These are phyloP conservation scores for Drepana falcataria DNA, from an alignment of 2,888 invertebrate genomes.

Conservation along the genomic window DNA sequence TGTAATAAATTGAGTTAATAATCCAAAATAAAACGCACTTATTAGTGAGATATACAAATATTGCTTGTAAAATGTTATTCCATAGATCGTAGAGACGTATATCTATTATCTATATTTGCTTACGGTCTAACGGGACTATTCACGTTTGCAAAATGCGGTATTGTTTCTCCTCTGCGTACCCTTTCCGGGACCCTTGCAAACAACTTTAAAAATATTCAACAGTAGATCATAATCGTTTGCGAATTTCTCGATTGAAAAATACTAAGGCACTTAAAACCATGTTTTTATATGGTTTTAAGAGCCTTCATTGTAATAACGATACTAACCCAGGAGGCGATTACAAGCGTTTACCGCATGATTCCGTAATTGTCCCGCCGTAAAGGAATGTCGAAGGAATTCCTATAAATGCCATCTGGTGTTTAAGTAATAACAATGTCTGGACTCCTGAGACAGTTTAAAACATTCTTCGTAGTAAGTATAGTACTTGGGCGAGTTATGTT, in stretches of 20 bases:
- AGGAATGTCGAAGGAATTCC: slow-evolving; percentile 53
- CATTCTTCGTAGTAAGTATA: slow-evolving; percentile 45
- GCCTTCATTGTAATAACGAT: slow-evolving; percentile 58
- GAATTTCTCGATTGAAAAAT: slow-evolving; percentile 20
- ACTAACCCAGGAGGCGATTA: slow-evolving; percentile 67
- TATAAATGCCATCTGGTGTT: slow-evolving; percentile 30
- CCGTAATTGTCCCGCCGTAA: slow-evolving; percentile 64
- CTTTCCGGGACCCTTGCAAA: too few relatives aligned
- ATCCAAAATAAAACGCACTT: too few relatives aligned
- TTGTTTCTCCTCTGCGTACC: too few relatives aligned
- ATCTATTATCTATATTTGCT: too few relatives aligned
- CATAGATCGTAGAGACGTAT: too few relatives aligned
- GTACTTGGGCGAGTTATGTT: slow-evolving; percentile 42
- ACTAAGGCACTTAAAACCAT: slow-evolving; percentile 29
- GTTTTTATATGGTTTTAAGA: slow-evolving; percentile 38
- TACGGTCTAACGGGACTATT: too few relatives aligned
- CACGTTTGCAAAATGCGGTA: too few relatives aligned
- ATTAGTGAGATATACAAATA: too few relatives aligned
- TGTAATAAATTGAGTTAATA: too few relatives aligned
- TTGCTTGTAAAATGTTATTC: too few relatives aligned
- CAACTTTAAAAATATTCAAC: background rate
- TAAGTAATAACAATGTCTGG: slow-evolving; percentile 31
- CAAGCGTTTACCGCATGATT: slow-evolving; percentile 71
- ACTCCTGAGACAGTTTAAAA: slow-evolving; percentile 27
- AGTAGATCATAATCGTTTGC: background rate